These are phyloP conservation scores for Ovis canadensis DNA, from an alignment of 2,113 vertebrate species.

Conservation along the genomic window DNA sequence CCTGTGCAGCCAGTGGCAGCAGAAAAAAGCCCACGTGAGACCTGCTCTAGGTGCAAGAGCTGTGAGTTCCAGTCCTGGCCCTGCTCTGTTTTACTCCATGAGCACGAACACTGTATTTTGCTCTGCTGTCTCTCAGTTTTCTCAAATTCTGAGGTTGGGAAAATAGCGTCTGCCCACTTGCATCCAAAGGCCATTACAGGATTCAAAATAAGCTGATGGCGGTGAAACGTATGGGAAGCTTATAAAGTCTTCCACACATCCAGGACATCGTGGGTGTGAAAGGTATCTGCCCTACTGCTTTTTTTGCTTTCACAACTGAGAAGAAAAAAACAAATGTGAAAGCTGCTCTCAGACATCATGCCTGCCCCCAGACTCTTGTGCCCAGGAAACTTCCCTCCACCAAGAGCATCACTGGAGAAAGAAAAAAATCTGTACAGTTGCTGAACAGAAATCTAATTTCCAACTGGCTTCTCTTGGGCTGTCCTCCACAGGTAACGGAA, in stretches of 20 bases:
- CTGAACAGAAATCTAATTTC: conserved; percentile 12
- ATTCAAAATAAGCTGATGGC: background rate
- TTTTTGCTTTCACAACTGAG: background rate
- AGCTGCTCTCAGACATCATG: background rate
- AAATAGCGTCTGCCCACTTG: background rate
- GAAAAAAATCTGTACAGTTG: background rate
- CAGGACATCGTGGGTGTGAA: background rate
- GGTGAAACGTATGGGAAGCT: background rate
- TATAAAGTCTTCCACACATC: background rate
- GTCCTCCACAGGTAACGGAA: background rate
- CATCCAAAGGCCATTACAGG: background rate
- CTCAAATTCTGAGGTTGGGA: background rate
- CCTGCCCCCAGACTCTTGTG: background rate
- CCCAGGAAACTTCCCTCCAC: background rate
- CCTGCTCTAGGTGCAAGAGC: background rate
- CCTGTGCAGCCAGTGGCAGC: background rate
- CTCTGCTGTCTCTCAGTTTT: background rate
- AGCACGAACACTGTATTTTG: background rate
- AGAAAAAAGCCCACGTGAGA: background rate
- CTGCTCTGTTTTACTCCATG: background rate
- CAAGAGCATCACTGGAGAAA: background rate
- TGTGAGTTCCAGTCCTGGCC: background rate
- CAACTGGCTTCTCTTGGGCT: background rate
- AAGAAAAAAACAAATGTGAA: background rate
- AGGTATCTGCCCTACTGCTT: background rate